Conservation (phyloP, 2,113 vertebrate species). For the Sula dactylatra region DNA sequence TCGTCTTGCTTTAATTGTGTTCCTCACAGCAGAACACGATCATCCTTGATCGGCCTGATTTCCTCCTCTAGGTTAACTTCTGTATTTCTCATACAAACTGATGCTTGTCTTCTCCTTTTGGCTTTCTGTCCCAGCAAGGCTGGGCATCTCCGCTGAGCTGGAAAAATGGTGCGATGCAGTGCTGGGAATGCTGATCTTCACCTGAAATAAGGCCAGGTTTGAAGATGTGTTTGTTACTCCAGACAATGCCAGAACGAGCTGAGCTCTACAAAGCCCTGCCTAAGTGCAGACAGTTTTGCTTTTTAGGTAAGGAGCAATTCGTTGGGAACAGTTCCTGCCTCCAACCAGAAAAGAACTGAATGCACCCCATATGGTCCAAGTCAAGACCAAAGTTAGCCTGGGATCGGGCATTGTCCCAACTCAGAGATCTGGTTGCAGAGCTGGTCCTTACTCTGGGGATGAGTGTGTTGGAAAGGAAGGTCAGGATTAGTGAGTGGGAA, state of each 20-base stretch:
- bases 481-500: not conserved
- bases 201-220: not conserved
- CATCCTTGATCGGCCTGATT: not conserved
- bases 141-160: not conserved
- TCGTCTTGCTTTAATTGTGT: not conserved
- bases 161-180: not conserved
- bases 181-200: not conserved
- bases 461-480: not conserved
- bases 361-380: not conserved
- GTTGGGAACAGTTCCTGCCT: not conserved
- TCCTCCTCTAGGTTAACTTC: not conserved
- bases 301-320: not conserved
- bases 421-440: not conserved
- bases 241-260: not conserved
- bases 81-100: not conserved
- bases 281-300: not conserved
- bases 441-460: not conserved
- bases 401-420: not conserved
- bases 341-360: too few species aligned
- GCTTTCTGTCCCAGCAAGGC: not conserved
- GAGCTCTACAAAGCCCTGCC: not conserved
- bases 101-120: not conserved
- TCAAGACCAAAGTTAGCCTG: not conserved
- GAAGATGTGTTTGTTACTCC: not conserved
- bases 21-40: not conserved